Percentiles rank a stretch among this genome's conserved stretches.
phyloP scores from a whole-genome alignment of 1,140 invertebrate genomes.

The Phenacoccus solenopsis region DNA sequence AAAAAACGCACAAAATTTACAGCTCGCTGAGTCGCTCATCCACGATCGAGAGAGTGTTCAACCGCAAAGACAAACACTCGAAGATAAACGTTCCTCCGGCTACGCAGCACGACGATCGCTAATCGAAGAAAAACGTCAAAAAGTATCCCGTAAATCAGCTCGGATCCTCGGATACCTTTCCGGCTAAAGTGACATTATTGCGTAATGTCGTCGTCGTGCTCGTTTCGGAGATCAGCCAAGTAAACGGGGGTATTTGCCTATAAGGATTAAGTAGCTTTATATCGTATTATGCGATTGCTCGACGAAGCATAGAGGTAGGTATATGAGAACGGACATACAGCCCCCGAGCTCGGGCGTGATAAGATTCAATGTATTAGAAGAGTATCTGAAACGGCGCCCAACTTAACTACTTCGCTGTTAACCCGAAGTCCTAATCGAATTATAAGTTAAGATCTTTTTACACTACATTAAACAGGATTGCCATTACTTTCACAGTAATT shows the following conservation, averaged over 20 bases:
- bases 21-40: too few species aligned
- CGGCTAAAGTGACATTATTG: not conserved
- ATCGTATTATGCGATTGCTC: not conserved
- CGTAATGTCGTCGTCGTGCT: not conserved
- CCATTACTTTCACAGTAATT: slow-evolving; percentile 15
- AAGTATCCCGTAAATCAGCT: not conserved
- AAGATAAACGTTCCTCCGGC: too few species aligned
- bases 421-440: slow-evolving; percentile 15
- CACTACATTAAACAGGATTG: slow-evolving; percentile 15
- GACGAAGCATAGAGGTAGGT: not conserved
- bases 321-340: slow-evolving; percentile 8
- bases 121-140: not conserved
- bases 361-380: slow-evolving; percentile 16
- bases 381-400: slow-evolving; percentile 6
- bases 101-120: too few species aligned
- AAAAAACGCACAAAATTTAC: too few species aligned
- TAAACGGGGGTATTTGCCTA: not conserved
- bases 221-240: not conserved
- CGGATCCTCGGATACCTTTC: not conserved
- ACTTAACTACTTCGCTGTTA: slow-evolving; percentile 10
- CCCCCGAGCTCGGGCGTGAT: not conserved
- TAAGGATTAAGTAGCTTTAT: slow-evolving; percentile 2
- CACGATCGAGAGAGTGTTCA: too few species aligned
- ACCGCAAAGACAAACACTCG: too few species aligned
- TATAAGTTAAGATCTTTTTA: slow-evolving; percentile 18